Evolutionary conservation across 2,113 vertebrate species (phyloP), one percentile per base, ranked within the genome.

Genomic region (Pangasianodon gigas): DNA sequence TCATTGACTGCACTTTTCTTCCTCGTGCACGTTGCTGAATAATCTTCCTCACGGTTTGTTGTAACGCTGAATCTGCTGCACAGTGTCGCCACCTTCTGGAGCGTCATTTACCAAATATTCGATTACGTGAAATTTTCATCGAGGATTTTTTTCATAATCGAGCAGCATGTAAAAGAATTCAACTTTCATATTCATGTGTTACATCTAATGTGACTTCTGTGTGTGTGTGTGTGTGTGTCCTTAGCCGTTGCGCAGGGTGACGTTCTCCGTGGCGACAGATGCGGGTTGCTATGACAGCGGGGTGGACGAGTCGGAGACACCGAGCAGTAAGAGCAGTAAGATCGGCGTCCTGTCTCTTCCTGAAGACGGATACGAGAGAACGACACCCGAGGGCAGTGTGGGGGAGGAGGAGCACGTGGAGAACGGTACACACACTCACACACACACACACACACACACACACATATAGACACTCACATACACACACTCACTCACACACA

Each of bases 311-410:
- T 99, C 98, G 0, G 98, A 99, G 96, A 99, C 98, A 3, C 98
- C 98, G 1, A 99, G 98, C 95, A 99, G 98, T 96, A 99, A 99
- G 94, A 98, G 98, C 26, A 99, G 98, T 37, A 97, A 97, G n/a
- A 96, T 98, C 0, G 97, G 98, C 91, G 97, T 97, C 0, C 94
- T 98, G 86, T 97, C 98, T 2, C 95, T 98, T 90, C 98, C 98
- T 0, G 98, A 99, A 94, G 98, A 99, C 60, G 97, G 98, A 91
- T 99, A 99, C 0, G 98, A 99, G 89, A 96, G 98, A 81, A 99
- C 97, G 91, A 99, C 98, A 7, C 98, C 98, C 0, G 98, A 99
- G 44, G 98, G 98, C 92, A 99, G 98, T 90, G 99, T 99, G 75
- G 98, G 98, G 71, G 98, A 99, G 79, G 87, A 88, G 46, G 87